phyloP scores from a whole-genome alignment of 2,888 invertebrate genomes.

The Zaprionus lineosus region DNA sequence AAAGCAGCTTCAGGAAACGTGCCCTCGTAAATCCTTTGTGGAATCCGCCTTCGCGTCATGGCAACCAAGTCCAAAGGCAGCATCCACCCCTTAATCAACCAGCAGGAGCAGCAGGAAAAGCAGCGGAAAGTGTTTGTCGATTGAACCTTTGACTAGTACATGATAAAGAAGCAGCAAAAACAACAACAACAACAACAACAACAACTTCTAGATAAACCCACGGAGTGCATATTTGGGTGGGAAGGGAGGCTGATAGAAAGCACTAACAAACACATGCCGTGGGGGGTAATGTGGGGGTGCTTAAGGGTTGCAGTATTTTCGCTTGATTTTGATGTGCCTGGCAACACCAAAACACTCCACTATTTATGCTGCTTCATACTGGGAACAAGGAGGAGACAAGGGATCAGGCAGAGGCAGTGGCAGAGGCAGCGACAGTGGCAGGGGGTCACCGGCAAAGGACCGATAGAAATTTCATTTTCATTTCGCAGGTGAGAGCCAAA shows the following conservation, averaged over 20 bases:
- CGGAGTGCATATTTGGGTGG: slow-evolving; percentile 43
- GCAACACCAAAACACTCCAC: slow-evolving; percentile 63
- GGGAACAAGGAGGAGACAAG: slow-evolving; percentile 22
- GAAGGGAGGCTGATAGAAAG: background rate
- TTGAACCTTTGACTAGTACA: slow-evolving; percentile 70
- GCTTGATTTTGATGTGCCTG: slow-evolving; percentile 51
- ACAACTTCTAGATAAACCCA: slow-evolving; percentile 19
- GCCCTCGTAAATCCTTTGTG: slow-evolving; percentile 46
- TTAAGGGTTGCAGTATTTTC: slow-evolving; percentile 60
- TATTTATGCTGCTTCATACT: slow-evolving; percentile 35
- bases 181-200: slow-evolving; percentile 30
- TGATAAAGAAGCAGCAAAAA: slow-evolving; percentile 59
- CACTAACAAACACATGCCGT: background rate
- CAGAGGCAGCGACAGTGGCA: too few species aligned
- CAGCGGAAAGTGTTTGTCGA: slow-evolving; percentile 30
- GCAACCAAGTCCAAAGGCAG: slow-evolving; percentile 15
- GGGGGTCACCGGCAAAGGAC: slow-evolving; percentile 45
- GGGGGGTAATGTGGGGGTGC: slow-evolving; percentile 17
- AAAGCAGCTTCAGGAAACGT: slow-evolving; percentile 42
- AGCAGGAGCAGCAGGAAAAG: slow-evolving; percentile 35
- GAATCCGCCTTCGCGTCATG: slow-evolving; percentile 41
- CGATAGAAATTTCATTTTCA: slow-evolving; percentile 71
- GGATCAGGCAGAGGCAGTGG: too few species aligned
- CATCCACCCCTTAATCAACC: slow-evolving; percentile 53
- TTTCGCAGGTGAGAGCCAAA: slow-evolving; percentile 66